A percentile compares a stretch with the other conserved stretches of the same genome.
Conservation (phyloP, 2,113 vertebrate species). For the Chinchilla lanigera region DNA sequence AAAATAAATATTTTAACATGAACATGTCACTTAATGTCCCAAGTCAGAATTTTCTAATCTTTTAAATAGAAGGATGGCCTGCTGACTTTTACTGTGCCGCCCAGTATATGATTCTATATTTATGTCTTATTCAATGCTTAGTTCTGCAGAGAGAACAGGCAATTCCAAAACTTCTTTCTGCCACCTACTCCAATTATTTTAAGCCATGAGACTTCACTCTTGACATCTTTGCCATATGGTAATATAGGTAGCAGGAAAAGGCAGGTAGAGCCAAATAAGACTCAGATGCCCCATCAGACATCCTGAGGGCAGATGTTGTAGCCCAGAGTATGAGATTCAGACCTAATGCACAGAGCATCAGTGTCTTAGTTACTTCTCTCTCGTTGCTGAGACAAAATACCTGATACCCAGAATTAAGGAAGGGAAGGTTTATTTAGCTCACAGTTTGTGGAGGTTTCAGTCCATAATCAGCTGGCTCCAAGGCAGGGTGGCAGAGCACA, state of each 20-base stretch:
- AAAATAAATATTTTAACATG: conserved; percentile 29
- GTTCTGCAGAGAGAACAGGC: conserved; percentile 4
- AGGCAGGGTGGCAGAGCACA: too few relatives aligned
- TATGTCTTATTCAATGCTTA: conserved; percentile 23
- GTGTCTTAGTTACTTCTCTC: too few relatives aligned
- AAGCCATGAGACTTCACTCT: conserved; percentile 4
- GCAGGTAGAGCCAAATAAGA: conserved; percentile 43
- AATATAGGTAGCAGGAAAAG: conserved; percentile 43
- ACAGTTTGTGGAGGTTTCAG: too few relatives aligned
- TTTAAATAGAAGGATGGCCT: conserved; percentile 10
- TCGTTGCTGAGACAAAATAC: too few relatives aligned
- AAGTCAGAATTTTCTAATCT: conserved; percentile 33
- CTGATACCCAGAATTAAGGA: too few relatives aligned
- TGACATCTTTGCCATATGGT: conserved; percentile 55
- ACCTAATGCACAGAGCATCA: conserved; percentile 57
- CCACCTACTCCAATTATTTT: conserved; percentile 51
- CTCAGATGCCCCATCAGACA: conserved; percentile 53
- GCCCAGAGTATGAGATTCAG: not conserved
- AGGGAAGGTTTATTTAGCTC: too few relatives aligned
- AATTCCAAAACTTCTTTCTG: conserved; percentile 58
- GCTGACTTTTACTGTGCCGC: conserved; percentile 15
- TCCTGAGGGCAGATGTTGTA: conserved; percentile 15
- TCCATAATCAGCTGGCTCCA: too few relatives aligned
- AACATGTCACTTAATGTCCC: not conserved
- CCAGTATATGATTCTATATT: not conserved